These are phyloP conservation scores for Aleiodes sp. DNA, from an alignment of 1,140 invertebrate genomes.

Conservation along the genomic window DNA sequence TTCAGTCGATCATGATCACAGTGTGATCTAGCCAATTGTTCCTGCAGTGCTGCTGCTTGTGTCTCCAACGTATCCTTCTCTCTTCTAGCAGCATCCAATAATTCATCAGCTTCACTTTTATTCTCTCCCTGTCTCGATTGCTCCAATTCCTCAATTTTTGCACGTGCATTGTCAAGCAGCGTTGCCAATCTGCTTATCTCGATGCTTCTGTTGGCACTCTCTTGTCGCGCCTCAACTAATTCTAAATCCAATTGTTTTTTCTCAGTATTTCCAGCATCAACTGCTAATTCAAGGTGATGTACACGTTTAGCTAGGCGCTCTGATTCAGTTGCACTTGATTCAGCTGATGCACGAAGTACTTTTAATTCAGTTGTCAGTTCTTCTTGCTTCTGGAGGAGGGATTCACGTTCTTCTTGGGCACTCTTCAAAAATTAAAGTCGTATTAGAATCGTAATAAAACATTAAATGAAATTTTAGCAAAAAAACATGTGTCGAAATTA, in stretches of 20 bases:
- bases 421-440: conserved; percentile 61
- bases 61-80: conserved; percentile 77
- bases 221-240: conserved; percentile 72
- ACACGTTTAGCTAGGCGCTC: conserved; percentile 74
- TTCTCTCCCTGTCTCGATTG: conserved; percentile 58
- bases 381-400: conserved; percentile 80
- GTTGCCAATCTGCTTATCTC: conserved; percentile 81
- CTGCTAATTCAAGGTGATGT: conserved; percentile 74
- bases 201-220: conserved; percentile 69
- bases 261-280: conserved; percentile 77
- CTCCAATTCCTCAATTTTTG: conserved; percentile 67
- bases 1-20: conserved; percentile 79
- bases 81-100: conserved; percentile 75
- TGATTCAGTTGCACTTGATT: conserved; percentile 69
- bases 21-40: conserved; percentile 79
- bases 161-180: conserved; percentile 82
- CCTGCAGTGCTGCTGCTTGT: conserved; percentile 77
- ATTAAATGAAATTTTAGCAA: too few relatives aligned
- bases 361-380: conserved; percentile 77
- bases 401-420: conserved; percentile 82
- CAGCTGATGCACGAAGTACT: conserved; percentile 61
- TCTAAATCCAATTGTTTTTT: conserved; percentile 78
- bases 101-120: conserved; percentile 69
- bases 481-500: too few relatives aligned
- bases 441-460: too few relatives aligned